phyloP scores from a whole-genome alignment of 2,888 invertebrate genomes.

The Pimpla rufipes region DNA sequence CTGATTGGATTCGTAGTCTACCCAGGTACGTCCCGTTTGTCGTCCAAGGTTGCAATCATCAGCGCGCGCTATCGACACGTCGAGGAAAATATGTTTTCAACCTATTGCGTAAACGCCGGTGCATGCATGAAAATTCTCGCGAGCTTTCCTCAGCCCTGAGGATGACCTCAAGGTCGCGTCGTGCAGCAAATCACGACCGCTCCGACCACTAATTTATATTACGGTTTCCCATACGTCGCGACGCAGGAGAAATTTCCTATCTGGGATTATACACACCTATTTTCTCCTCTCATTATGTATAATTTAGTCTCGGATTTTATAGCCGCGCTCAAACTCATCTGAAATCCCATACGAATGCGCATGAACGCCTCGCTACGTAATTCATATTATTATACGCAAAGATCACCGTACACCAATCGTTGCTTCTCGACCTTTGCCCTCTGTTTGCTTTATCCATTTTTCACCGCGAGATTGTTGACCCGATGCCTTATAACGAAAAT shows the following conservation, averaged over 20 bases:
- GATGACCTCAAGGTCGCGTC: background rate
- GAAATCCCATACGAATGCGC: background rate
- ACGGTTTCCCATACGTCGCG: background rate
- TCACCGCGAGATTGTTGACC: background rate
- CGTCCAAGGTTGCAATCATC: slow-evolving; percentile 58
- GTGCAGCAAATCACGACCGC: background rate
- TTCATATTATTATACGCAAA: background rate
- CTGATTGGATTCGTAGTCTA: slow-evolving; percentile 54
- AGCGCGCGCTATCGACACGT: slow-evolving; percentile 12
- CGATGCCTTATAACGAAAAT: too few relatives aligned
- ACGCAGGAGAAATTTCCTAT: slow-evolving; percentile 20
- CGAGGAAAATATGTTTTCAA: slow-evolving; percentile 40
- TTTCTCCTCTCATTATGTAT: slow-evolving; percentile 19
- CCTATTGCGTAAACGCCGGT: slow-evolving; percentile 36
- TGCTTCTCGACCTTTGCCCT: background rate
- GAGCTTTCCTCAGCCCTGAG: slow-evolving; percentile 14
- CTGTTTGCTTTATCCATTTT: background rate
- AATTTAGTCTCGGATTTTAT: background rate
- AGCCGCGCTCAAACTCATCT: background rate
- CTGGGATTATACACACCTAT: background rate
- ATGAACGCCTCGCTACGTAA: background rate
- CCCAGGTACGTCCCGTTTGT: slow-evolving; percentile 52
- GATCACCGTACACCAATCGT: background rate
- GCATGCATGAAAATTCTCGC: background rate
- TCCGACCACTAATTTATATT: slow-evolving; percentile 8